These are phyloP conservation scores for Rhinogobius similis DNA, from an alignment of 2,113 vertebrate species.

Conservation along the genomic window DNA sequence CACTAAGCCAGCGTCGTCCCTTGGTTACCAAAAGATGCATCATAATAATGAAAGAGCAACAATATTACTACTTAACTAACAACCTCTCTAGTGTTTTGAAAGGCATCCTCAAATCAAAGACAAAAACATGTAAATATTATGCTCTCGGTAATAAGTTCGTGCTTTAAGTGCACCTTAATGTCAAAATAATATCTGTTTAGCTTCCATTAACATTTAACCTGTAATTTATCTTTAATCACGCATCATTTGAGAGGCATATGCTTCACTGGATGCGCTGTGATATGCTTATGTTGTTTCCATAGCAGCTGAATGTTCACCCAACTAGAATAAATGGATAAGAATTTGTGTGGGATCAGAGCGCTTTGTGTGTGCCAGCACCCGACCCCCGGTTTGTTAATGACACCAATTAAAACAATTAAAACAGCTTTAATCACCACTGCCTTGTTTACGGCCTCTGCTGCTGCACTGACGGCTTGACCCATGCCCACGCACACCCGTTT, in stretches of 20 bases:
- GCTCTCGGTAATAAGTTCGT: not conserved
- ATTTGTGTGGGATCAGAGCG: not conserved
- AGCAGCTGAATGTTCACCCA: not conserved
- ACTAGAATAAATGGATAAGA: not conserved
- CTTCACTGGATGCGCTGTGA: not conserved
- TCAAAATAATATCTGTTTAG: not conserved
- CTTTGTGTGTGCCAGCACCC: conserved; percentile 29
- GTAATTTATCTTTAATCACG: not conserved
- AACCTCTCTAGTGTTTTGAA: not conserved
- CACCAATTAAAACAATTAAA: conserved; percentile 50
- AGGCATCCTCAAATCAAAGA: not conserved
- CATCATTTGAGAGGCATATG: not conserved
- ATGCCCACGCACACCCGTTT: not conserved
- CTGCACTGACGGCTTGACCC: conserved; percentile 22
- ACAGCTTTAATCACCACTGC: conserved; percentile 44
- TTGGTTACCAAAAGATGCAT: too few species aligned
- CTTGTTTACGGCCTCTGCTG: conserved; percentile 21
- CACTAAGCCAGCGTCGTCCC: too few species aligned
- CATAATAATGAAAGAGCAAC: too few species aligned
- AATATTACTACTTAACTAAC: too few species aligned
- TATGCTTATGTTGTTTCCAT: not conserved
- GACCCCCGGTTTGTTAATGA: conserved; percentile 32
- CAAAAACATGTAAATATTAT: not conserved
- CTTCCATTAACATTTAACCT: not conserved
- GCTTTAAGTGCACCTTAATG: not conserved